Conservation (phyloP, 1,140 invertebrate species). For the Zaprionus davidi region DNA sequence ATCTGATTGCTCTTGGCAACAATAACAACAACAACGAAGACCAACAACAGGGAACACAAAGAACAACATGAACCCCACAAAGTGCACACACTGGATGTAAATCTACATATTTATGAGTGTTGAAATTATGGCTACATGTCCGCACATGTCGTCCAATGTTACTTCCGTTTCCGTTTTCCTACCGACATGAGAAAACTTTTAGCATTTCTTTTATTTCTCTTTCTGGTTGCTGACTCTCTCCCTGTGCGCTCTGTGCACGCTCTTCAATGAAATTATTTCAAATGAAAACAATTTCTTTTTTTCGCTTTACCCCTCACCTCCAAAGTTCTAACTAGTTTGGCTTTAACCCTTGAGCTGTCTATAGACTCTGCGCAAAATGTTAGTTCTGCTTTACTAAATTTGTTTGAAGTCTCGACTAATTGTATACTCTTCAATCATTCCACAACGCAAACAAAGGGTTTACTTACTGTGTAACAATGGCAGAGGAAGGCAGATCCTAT, state of each 20-base stretch:
- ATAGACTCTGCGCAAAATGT: constrained; percentile 19
- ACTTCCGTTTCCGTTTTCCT: constrained; percentile 73
- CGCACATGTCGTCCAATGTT: constrained; percentile 68
- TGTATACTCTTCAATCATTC: no score
- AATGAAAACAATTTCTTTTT: constrained; percentile 49
- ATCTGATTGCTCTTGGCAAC: constrained; percentile 32
- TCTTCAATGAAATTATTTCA: constrained; percentile 61
- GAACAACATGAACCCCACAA: constrained; percentile 9
- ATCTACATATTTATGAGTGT: constrained; percentile 71
- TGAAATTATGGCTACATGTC: constrained; percentile 60
- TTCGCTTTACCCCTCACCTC: constrained; percentile 27
- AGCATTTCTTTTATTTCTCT: constrained; percentile 60
- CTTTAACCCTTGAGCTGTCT: constrained; percentile 23
- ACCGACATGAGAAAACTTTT: constrained; percentile 77
- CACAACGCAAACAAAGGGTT: no score
- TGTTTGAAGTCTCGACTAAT: no score
- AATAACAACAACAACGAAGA: background rate
- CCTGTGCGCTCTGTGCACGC: constrained; percentile 25
- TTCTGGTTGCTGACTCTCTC: constrained; percentile 4
- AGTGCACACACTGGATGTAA: constrained; percentile 36
- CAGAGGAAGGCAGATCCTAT: no score
- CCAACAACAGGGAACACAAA: background rate
- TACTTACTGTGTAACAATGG: no score
- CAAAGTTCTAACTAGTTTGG: constrained; percentile 21
- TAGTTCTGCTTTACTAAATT: constrained; percentile 5